Conservation (phyloP, 2,888 invertebrate genomes). For the Tethea ocularis region DNA sequence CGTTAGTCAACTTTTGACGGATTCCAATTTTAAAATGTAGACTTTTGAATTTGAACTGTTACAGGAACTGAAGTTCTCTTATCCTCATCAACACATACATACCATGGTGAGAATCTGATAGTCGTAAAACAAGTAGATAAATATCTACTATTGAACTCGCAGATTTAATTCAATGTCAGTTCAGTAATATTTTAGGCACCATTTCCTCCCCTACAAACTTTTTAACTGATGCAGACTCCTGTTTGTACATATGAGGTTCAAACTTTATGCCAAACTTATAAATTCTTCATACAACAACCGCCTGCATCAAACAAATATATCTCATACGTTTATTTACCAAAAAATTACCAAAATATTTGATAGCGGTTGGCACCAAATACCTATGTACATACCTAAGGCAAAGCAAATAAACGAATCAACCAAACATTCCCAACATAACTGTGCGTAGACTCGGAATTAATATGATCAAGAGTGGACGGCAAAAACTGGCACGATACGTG, state of each 20-base stretch:
- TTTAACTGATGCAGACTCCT: too few relatives aligned
- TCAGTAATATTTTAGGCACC: too few relatives aligned
- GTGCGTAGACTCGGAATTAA: conserved; percentile 43
- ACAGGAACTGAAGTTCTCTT: not conserved
- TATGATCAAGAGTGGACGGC: conserved; percentile 32
- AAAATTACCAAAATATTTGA: too few relatives aligned
- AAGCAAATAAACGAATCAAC: conserved; percentile 9
- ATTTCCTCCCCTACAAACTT: too few relatives aligned
- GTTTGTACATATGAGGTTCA: too few relatives aligned
- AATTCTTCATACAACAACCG: not conserved
- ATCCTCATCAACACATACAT: not conserved
- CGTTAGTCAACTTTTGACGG: not conserved
- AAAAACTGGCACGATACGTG: conserved; percentile 49
- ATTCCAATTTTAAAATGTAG: not conserved
- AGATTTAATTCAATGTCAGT: too few relatives aligned
- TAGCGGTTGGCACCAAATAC: not conserved
- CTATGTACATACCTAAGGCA: not conserved
- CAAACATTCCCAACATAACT: conserved; percentile 16
- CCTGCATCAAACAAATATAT: not conserved
- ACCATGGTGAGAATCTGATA: too few relatives aligned
- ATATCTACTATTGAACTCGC: too few relatives aligned
- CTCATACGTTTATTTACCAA: not conserved
- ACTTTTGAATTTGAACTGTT: not conserved
- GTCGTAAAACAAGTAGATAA: too few relatives aligned
- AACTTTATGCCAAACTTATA: too few relatives aligned